Base-by-base conservation (phyloP, 2,888 invertebrate species). In the Ypsolopha sequella region DNA sequence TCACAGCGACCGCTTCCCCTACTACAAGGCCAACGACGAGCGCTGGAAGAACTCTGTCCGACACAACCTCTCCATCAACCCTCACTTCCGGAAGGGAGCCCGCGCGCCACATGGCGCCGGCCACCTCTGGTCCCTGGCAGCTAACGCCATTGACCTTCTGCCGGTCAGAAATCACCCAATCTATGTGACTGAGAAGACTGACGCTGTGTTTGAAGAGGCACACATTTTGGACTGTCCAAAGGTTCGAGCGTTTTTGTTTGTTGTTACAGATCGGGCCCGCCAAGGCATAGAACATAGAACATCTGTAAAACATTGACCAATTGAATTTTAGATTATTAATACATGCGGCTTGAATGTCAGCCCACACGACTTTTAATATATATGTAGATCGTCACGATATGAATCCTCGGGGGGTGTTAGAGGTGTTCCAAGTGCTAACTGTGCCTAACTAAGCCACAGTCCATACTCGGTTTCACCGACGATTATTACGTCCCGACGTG, bases 41-140 rank as follows among this genome's bases (percentile, higher is more conserved):
- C 91, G 95, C 63, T 96, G 96, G 96, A 96, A 96, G 80, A 96
- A 96, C 70, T 96, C 95, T 0, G 95, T 96, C 1, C 88, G 96
- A 58, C 96, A 96, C 76, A 96, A 96, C 74, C 84, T 96, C 11
- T 95, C 95, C 38, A 96, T 96, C 68, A 96, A 96, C 80, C 96
- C 96, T 0, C 95, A 96, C 77, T 96, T 96, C 73, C 89, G 87
- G 36, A 96, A 96, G 76, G 93, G 95, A 0, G 91, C 92, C 10
- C 92, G 96, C 62, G 95, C 95, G 0, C 89, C 94, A 0, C 94
- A 95, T 61, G 96, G 96, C 2, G 95, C 95, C 2, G 96, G 96
- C 0, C 96, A 96, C 73, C 88, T 95, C 41, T 96, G 96, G 96
- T 95, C 95, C 0, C 90, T 96, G 44, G 95, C 94, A 0, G 93